Conservation (phyloP, 2,888 invertebrate species). For the Eudasyphora cyanicolor region DNA sequence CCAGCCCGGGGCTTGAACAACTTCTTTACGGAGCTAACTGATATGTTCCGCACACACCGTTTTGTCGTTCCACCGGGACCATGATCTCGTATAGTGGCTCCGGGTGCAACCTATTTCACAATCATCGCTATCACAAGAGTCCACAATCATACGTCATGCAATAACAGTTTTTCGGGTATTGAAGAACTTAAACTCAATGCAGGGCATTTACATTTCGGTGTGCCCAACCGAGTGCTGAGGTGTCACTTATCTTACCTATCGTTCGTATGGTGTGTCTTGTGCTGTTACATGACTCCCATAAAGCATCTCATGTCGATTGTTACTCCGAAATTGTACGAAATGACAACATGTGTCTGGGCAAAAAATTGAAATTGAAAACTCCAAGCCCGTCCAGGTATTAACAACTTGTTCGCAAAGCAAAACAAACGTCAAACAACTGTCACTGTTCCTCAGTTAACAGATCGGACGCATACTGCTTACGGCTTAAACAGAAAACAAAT, state of each 20-base stretch:
- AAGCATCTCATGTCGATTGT: background rate
- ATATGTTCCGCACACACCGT: background rate
- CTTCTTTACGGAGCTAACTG: conserved; percentile 35
- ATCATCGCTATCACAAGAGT: no score
- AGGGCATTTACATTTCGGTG: background rate
- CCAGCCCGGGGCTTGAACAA: conserved; percentile 45
- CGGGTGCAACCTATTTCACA: no score
- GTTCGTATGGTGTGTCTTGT: background rate
- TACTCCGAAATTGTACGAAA: background rate
- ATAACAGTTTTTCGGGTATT: no score
- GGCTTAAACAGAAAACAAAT: conserved; percentile 3
- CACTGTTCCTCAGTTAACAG: conserved; percentile 26
- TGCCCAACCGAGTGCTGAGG: background rate
- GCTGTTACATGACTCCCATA: background rate
- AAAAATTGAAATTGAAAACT: background rate
- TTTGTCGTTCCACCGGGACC: background rate
- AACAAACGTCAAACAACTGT: conserved; percentile 61
- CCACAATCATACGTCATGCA: no score
- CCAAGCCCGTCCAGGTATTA: conserved; percentile 2
- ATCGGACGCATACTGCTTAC: background rate
- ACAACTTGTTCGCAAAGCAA: conserved; percentile 50
- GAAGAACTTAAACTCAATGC: background rate
- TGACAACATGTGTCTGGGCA: conserved; percentile 17
- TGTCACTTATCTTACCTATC: background rate
- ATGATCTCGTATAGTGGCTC: background rate